phyloP scores from a whole-genome alignment of 2,888 invertebrate species.

The Boloria euphrosyne region DNA sequence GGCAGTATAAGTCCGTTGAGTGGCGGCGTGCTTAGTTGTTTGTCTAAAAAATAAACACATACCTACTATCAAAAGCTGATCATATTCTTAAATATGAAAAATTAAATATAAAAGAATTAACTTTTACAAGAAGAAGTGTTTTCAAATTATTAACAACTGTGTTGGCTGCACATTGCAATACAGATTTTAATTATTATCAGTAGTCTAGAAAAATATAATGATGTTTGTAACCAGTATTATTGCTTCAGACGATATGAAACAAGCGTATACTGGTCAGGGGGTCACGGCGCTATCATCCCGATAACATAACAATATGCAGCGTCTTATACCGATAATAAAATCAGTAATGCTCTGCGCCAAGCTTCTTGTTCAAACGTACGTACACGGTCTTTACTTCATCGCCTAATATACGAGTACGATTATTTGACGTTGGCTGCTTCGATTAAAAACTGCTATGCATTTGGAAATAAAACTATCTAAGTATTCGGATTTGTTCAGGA shows the following conservation, averaged over 20 bases:
- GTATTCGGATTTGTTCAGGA: too few relatives aligned
- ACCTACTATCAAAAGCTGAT: neutral
- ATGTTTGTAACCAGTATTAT: slow-evolving; percentile 68
- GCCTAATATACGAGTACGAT: slow-evolving; percentile 5
- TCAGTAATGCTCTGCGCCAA: slow-evolving; percentile 48
- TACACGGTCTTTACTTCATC: slow-evolving; percentile 23
- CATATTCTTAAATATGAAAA: too few relatives aligned
- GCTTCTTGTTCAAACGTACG: slow-evolving; percentile 19
- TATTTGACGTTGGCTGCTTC: neutral
- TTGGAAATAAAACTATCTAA: too few relatives aligned
- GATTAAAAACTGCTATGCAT: neutral
- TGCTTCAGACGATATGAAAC: slow-evolving; percentile 66
- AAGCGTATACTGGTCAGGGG: slow-evolving; percentile 72
- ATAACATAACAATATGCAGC: slow-evolving; percentile 62
- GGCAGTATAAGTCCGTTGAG: slow-evolving; percentile 97
- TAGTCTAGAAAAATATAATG: slow-evolving; percentile 46
- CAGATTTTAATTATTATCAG: slow-evolving; percentile 13
- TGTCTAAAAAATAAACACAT: slow-evolving; percentile 74
- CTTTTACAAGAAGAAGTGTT: too few relatives aligned
- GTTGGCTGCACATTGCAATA: too few relatives aligned
- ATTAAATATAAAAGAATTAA: too few relatives aligned
- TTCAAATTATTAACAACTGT: too few relatives aligned
- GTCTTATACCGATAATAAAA: slow-evolving; percentile 52
- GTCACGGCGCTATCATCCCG: slow-evolving; percentile 60
- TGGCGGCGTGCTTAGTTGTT: slow-evolving; percentile 95